Evolutionary conservation across 1,140 invertebrate genomes (phyloP), one percentile per base, ranked within the genome.

Genomic region (Drosophila pandora): DNA sequence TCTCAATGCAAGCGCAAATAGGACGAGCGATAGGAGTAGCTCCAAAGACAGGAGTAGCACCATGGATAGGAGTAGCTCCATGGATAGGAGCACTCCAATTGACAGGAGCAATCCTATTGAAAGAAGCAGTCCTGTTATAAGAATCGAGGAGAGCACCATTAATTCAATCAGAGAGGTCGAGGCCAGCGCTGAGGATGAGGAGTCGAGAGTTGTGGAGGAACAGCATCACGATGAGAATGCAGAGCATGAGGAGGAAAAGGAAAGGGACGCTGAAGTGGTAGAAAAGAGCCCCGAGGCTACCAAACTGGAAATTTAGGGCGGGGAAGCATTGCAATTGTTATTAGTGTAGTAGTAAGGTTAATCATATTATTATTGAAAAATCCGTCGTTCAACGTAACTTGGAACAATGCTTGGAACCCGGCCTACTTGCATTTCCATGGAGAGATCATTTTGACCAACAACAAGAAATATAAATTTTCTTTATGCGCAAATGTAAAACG

Each of bases 271-370:
- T 6, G 67, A 68, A 13, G 25, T 6, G 25, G 25, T 5, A 28
- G 25, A 28, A 6, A 28, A 28, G 25, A 28, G 25, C 25, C 5
- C 25, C 25, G 25, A 28, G 25, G 21, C 54, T 30, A 25, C 25
- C 25, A 69, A 56, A 39, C 32, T 22, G 13, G 34, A 69, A 25
- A 32, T 12, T 21, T 37, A 39, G n/a, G 23, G 25, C 50, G 47
- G 9, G 52, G 43, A 57, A 49, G 69, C 53, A n/a, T 57, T 69
- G 63, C 50, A 69, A 49, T 69, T 49, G 67, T 69, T 69, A 69
- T 57, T 32, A 32, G 65, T 69, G 63, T 67, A 67, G 39, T 48
- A 17, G 17, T 34, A 47, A 21, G 32, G 12, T 21, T 34, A 64
- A 12, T 22, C 13, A 17, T 8, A 48, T 3, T 9, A 63, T 41